Evolutionary conservation across 92 coral and sea anemone species (phyloP).

Genomic region (Anthopleura xanthogrammica): DNA sequence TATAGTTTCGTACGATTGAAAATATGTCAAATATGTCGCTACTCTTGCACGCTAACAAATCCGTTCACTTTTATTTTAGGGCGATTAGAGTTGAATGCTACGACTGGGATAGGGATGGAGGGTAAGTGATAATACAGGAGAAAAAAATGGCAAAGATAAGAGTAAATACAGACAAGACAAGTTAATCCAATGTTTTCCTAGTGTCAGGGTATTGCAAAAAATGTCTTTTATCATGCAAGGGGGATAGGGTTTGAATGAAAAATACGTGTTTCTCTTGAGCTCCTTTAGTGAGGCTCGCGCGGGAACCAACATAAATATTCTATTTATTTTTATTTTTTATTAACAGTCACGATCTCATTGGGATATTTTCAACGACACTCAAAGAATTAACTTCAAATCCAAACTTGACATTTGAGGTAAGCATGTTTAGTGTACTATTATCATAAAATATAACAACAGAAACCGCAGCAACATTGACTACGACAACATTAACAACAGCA

Average conservation of each 20-base stretch:
- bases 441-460: neutral
- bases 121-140: constrained; percentile 43
- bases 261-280: no score
- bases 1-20: no score
- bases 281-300: no score
- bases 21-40: no score
- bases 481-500: neutral
- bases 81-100: constrained; percentile 92
- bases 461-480: neutral
- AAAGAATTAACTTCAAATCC: constrained; percentile 72
- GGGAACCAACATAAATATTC: neutral
- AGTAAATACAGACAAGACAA: neutral
- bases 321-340: neutral
- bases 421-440: neutral
- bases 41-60: no score
- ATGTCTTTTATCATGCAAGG: no score
- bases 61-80: constrained; percentile 27
- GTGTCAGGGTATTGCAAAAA: no score
- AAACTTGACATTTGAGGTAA: constrained; percentile 68
- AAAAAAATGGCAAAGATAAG: neutral
- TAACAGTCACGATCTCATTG: constrained; percentile 89
- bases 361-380: constrained; percentile 88
- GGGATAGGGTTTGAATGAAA: no score
- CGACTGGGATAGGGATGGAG: constrained; percentile 97
- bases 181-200: no score